Evolutionary conservation across 2,113 vertebrate genomes (phyloP).

Genomic region (Varanus komodoensis): DNA sequence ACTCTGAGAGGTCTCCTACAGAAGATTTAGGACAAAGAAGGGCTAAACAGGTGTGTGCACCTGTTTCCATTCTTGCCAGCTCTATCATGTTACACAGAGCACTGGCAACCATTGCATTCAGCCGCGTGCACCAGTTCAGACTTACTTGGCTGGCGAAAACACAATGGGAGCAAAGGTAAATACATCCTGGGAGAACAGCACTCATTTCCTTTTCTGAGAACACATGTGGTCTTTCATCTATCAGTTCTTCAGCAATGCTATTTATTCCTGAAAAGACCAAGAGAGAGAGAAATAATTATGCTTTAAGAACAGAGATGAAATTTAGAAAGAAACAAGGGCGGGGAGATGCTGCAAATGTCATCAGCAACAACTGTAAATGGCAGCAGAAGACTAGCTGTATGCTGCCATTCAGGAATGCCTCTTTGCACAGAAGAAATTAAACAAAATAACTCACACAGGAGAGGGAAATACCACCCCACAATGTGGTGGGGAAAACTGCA

Average conservation of each 20-base stretch:
- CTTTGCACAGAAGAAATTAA: background rate
- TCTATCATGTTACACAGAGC: background rate
- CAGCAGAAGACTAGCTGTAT: background rate
- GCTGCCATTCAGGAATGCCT: background rate
- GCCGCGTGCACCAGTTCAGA: background rate
- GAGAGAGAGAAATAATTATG: background rate
- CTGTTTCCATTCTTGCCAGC: background rate
- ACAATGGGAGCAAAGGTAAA: slow-evolving; percentile 51
- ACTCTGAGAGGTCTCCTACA: background rate
- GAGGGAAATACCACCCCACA: background rate
- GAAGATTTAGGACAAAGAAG: background rate
- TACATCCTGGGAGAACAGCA: slow-evolving; percentile 26
- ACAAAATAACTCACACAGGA: too few relatives aligned
- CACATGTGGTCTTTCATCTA: background rate
- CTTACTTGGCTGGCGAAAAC: slow-evolving; percentile 57
- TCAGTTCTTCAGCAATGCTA: slow-evolving; percentile 54
- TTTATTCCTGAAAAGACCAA: slow-evolving; percentile 56
- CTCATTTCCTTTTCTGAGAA: background rate
- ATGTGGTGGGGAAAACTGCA: too few relatives aligned
- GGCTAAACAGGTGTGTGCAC: background rate
- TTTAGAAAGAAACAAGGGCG: background rate
- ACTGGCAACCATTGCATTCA: background rate
- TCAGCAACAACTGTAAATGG: background rate
- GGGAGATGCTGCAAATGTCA: background rate
- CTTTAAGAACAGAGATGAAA: background rate